Evolutionary conservation across 64 coral and sea anemone genomes (phyloP), one percentile per base, ranked within the genome.

Genomic region (Actinia equina): DNA sequence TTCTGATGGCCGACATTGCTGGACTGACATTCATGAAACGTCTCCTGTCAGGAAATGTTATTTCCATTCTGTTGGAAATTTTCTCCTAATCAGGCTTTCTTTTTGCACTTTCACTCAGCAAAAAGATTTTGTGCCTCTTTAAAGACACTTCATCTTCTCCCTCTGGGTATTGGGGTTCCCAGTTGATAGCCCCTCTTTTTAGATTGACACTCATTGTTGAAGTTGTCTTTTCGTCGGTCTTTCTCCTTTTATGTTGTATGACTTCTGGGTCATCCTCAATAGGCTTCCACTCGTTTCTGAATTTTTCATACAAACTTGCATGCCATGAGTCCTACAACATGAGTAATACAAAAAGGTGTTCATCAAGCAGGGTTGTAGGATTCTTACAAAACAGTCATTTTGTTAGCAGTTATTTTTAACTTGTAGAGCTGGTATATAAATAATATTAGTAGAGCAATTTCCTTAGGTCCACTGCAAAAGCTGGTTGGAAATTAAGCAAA

Each of bases 81-180:
- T 78, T 85, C 59, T 19, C 23, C 52, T 44, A 52, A 22, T 77
- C 51, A 58, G 82, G 89, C 59, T 83, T 84, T 44, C 64, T 76
- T 37, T 37, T 30, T 37, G 20, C 42, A 45, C 89, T 84, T 43
- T 90, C 82, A 20, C 30, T 56, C 76, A n/a, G 60, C 16, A 85
- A 7, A 41, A 83, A 61, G 4, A 77, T 61, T 58, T 85, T 77
- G 26, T 86, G 83, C 45, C 26, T 77, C 59, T 59, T 59, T 57
- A 91, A 53, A 9, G 89, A 91, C 17, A 74, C 70, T 57, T 86
- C 83, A 91, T 91, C 89, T 41, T 91, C 89, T 16, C 89, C 84
- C 30, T 85, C 84, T 91, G 84, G 84, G 84, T 80, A 86, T 22
- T 84, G 89, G 84, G 84, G 76, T 59, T 86, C 84, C 71, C 89